These are phyloP conservation scores for Scolanthus callimorphus DNA, from an alignment of 92 coral and sea anemone species.

Conservation along the genomic window DNA sequence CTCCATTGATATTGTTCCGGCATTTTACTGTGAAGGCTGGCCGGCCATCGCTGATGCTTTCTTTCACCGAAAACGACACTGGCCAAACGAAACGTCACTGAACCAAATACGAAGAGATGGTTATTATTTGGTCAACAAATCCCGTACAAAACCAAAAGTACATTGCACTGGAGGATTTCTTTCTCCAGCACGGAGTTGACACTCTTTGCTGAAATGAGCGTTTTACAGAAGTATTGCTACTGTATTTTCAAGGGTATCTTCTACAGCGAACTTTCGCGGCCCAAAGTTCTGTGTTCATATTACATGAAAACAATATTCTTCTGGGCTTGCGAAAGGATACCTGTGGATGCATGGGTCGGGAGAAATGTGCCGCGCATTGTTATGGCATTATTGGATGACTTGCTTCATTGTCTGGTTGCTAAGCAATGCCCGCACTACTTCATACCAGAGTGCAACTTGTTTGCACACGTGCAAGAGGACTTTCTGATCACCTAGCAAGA, in stretches of 20 bases:
- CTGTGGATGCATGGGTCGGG: constrained; percentile 30
- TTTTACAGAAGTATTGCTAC: constrained; percentile 13
- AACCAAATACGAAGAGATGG: constrained; percentile 9
- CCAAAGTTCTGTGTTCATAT: constrained; percentile 39
- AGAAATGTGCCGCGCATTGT: constrained; percentile 33
- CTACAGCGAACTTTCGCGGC: constrained; percentile 23
- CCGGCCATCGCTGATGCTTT: constrained; percentile 20
- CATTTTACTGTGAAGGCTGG: constrained; percentile 40
- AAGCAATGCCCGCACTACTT: constrained; percentile 40
- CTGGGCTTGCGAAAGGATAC: constrained; percentile 53
- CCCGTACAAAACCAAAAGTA: constrained; percentile 9
- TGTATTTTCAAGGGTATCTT: constrained; percentile 37
- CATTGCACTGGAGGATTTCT: constrained; percentile 42
- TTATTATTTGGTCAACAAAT: constrained; percentile 34
- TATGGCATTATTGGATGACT: constrained; percentile 43
- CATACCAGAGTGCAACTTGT: constrained; percentile 41
- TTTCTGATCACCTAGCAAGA: constrained; percentile 35
- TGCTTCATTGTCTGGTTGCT: constrained; percentile 42
- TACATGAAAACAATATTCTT: constrained; percentile 47
- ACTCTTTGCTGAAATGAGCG: constrained; percentile 31
- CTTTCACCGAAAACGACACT: constrained; percentile 23
- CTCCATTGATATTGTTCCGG: background rate
- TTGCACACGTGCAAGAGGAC: constrained; percentile 38
- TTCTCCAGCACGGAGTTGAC: constrained; percentile 38
- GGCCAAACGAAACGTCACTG: constrained; percentile 10